These are phyloP conservation scores for Orthosia gothica DNA, from an alignment of 2,888 invertebrate species.

Conservation along the genomic window DNA sequence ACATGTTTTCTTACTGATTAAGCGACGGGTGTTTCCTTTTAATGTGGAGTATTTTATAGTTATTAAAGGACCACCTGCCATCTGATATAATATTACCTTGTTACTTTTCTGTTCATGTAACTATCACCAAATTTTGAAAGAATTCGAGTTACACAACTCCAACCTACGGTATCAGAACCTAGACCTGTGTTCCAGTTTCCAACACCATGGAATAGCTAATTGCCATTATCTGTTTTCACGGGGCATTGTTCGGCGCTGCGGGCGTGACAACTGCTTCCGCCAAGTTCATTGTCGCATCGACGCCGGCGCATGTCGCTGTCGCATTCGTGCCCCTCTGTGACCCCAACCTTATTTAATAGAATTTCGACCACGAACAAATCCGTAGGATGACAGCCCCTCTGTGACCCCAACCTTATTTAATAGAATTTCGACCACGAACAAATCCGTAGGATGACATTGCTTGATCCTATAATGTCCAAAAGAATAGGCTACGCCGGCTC, in stretches of 20 bases:
- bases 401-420: constrained; percentile 76
- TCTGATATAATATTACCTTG: background rate
- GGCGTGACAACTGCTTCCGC: constrained; percentile 90
- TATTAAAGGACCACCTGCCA: no score
- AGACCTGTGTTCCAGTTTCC: constrained; percentile 59
- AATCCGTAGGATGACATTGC: background rate
- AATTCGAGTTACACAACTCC: constrained; percentile 5
- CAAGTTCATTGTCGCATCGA: constrained; percentile 89
- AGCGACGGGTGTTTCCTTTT: constrained; percentile 27
- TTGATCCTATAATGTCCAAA: background rate
- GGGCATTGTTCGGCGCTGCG: constrained; percentile 87
- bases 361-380: constrained; percentile 28
- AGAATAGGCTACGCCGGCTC: background rate
- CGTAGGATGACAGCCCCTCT: background rate
- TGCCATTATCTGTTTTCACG: constrained; percentile 79
- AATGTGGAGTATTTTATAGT: constrained; percentile 21
- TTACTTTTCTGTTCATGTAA: background rate
- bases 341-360: constrained; percentile 73
- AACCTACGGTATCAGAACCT: constrained; percentile 36
- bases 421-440: constrained; percentile 32
- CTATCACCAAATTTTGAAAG: background rate
- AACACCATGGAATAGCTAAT: constrained; percentile 73
- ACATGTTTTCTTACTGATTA: constrained; percentile 56
- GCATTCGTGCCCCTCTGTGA: constrained; percentile 71
- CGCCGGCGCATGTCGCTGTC: constrained; percentile 67